Percentiles rank a stretch among this genome's conserved stretches.
Conservation (phyloP, 2,113 vertebrate genomes). For the Talpa occidentalis region DNA sequence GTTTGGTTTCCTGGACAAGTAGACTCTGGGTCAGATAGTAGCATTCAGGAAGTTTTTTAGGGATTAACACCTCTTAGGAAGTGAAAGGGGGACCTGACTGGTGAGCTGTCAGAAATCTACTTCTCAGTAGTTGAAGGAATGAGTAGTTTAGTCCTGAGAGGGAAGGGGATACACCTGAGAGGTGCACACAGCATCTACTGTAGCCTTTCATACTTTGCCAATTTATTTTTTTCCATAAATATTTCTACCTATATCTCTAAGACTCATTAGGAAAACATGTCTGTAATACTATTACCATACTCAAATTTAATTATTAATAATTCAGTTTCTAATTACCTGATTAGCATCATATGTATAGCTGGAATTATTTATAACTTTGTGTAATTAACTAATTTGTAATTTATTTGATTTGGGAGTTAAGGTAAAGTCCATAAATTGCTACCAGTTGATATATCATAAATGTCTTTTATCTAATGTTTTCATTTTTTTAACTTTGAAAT, state of each 20-base stretch:
- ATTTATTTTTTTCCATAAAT: background rate
- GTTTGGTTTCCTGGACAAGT: background rate
- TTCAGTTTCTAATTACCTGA: constrained; percentile 4
- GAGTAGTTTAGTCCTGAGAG: background rate
- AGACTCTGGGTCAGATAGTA: background rate
- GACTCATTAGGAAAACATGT: background rate
- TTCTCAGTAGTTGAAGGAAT: background rate
- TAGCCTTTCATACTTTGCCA: background rate
- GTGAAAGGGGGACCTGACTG: background rate
- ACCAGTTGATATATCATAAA: background rate
- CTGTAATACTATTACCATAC: background rate
- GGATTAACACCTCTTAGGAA: background rate
- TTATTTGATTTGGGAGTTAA: constrained; percentile 17
- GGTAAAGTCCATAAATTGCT: background rate
- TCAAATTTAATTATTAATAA: background rate
- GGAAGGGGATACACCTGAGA: background rate
- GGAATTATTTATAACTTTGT: background rate
- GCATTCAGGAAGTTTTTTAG: background rate
- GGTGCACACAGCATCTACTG: background rate
- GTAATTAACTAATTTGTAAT: constrained; percentile 17
- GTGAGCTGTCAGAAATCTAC: background rate
- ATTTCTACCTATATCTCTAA: background rate
- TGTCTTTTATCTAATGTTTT: background rate
- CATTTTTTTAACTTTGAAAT: background rate
- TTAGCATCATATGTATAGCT: background rate